Evolutionary conservation across 2,797 vertebrate species (phyloP), one percentile per base, ranked within the genome.

Genomic region (Onychomys torridus): DNA sequence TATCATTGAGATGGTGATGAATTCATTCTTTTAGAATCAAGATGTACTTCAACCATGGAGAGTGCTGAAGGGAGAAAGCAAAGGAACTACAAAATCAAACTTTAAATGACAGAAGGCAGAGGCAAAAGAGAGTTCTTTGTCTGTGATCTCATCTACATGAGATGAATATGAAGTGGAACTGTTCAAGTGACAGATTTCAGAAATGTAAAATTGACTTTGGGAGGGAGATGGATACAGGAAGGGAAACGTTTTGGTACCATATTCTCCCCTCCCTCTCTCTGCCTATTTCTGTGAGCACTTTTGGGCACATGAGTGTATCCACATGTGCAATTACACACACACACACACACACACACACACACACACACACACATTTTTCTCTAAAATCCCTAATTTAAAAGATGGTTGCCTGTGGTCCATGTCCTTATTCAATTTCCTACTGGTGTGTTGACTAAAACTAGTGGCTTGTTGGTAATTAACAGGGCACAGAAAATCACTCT

Each of bases 41-140:
- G 13, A 79, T 77, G 12, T 49, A 3, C 27, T 81, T 95, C 19
- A 85, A 6, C 3, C 32, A n/a, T 8, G 14, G 23, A 1, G 32
- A 49, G 11, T 61, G 25, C 23, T 46, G 25, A 93, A 76, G 27
- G 19, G 52, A 9, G 5, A 75, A 92, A 69, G 9, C 2, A 90
- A 89, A 59, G 13, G 23, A 82, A 52, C 6, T 67, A 43, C 37
- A 89, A 78, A 76, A 13, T 59, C 29, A 95, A 90, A 52, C 81
- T 9, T 71, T 89, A 37, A 78, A 71, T 87, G 76, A 93, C 93
- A 67, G 49, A 73, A 95, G 49, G 19, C 14, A 88, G 43, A 94
- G 69, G 57, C 37, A 65, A 91, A 65, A 75, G 5, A 63, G 16
- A 84, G 2, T 76, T 32, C 6, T 95, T 86, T 63, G 2, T 90